Conservation (phyloP, 2,113 vertebrate species). For the Eurypyga helias region DNA sequence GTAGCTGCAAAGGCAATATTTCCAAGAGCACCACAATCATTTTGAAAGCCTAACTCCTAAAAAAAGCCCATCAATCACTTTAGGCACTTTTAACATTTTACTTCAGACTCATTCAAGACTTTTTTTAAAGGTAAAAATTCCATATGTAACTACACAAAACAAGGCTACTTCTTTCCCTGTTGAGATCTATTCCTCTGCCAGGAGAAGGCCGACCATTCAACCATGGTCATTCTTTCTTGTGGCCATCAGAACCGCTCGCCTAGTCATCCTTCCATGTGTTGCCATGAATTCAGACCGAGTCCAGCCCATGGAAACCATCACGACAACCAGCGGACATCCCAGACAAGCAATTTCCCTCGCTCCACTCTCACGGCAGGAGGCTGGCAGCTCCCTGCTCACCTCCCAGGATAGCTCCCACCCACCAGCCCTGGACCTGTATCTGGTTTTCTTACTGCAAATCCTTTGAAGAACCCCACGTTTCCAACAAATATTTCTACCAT, state of each 20-base stretch:
- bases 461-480: background rate
- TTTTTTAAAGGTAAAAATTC: background rate
- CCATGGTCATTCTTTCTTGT: background rate
- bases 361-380: background rate
- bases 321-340: too few relatives aligned
- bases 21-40: background rate
- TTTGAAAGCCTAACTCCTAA: background rate
- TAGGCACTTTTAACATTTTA: background rate
- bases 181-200: background rate
- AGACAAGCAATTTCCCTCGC: background rate
- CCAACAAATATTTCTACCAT: slow-evolving; percentile 32
- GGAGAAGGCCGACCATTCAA: background rate
- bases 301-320: background rate
- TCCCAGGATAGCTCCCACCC: background rate
- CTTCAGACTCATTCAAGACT: background rate
- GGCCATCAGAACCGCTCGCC: background rate
- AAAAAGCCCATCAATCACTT: background rate
- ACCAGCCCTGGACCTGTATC: background rate
- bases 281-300: background rate
- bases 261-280: background rate
- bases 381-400: background rate
- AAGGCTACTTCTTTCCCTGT: background rate
- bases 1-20: background rate
- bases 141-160: background rate
- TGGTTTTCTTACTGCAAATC: slow-evolving; percentile 12